phyloP scores from a whole-genome alignment of 2,113 vertebrate genomes.

The Fregata magnificens region DNA sequence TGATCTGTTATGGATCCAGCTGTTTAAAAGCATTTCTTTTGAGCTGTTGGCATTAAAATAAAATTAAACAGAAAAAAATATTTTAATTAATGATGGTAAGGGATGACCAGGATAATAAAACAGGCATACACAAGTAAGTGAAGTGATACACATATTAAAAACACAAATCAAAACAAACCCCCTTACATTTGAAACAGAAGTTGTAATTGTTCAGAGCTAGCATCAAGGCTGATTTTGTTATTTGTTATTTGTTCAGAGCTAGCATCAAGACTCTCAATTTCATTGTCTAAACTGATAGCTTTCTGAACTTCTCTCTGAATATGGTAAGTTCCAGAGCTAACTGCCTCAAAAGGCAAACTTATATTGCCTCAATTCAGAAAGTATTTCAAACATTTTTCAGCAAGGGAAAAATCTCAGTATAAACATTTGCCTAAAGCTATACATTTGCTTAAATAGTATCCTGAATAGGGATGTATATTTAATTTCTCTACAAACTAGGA shows the following conservation, averaged over 20 bases:
- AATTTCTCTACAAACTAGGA: not conserved
- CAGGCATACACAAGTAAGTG: not conserved
- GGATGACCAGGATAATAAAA: not conserved
- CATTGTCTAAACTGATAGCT: not conserved
- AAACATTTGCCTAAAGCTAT: not conserved
- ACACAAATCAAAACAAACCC: not conserved
- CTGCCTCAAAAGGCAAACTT: not conserved
- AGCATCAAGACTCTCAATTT: not conserved
- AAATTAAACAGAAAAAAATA: not conserved
- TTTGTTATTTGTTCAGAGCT: not conserved
- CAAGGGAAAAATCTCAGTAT: not conserved
- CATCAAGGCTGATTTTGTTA: not conserved
- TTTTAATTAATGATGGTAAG: not conserved
- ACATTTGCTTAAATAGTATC: not conserved
- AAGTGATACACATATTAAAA: not conserved
- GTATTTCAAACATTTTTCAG: not conserved
- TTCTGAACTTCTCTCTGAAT: not conserved
- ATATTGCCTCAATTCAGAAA: not conserved
- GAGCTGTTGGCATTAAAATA: not conserved
- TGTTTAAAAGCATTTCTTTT: not conserved
- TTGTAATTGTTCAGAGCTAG: not conserved
- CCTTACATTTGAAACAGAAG: not conserved
- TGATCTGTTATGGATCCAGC: not conserved
- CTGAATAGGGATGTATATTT: not conserved
- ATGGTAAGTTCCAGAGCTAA: not conserved